Base-by-base conservation (phyloP, 1,140 invertebrate species). In the Carposina sasakii region DNA sequence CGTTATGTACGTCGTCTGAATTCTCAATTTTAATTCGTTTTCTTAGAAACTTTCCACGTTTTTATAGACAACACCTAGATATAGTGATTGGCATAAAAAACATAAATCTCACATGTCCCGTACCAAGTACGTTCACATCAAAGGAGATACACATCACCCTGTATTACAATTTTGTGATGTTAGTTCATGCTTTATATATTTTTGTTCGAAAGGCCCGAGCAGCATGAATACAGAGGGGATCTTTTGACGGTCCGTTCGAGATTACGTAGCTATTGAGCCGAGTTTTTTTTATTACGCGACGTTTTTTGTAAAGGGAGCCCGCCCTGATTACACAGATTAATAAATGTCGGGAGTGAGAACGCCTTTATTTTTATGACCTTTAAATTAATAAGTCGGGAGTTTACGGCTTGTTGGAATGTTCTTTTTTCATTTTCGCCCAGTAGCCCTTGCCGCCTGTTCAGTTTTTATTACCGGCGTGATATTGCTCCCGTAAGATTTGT, bases 81-180 rank as follows among this genome's bases (percentile, higher is more conserved):
- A n/a, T n/a, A n/a, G n/a, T n/a, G n/a, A n/a, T n/a, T n/a, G n/a
- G n/a, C n/a, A n/a, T n/a, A n/a, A n/a, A n/a, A n/a, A n/a, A n/a
- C n/a, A n/a, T n/a, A n/a, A n/a, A n/a, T n/a, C n/a, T n/a, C n/a
- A n/a, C n/a, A n/a, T n/a, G n/a, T n/a, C n/a, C n/a, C n/a, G n/a
- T n/a, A n/a, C n/a, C n/a, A n/a, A n/a, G n/a, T n/a, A n/a, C n/a
- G n/a, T n/a, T n/a, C n/a, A n/a, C n/a, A n/a, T n/a, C n/a, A n/a
- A n/a, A n/a, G n/a, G n/a, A n/a, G n/a, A n/a, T n/a, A n/a, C n/a
- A n/a, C n/a, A n/a, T n/a, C n/a, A n/a, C n/a, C n/a, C n/a, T n/a
- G n/a, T n/a, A n/a, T n/a, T 10, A 21, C 20, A 31, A 40, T 40
- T 40, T 41, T 40, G 17, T 55, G 34, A 28, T 42, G 34, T 45